phyloP scores from a whole-genome alignment of 1,140 invertebrate genomes.

The Whitmania pigra region DNA sequence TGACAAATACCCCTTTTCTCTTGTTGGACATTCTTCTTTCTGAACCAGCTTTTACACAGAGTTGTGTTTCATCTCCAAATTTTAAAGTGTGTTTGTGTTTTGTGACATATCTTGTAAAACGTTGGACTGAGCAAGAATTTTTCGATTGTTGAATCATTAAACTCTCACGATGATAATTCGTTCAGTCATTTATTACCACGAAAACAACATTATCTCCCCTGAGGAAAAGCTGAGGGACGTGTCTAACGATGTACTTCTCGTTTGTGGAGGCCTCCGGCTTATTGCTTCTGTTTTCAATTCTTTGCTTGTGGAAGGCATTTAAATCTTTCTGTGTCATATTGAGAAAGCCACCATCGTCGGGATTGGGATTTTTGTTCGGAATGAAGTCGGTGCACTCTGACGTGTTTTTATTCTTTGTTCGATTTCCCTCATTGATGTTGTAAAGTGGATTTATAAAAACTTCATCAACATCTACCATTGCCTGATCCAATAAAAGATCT shows the following conservation, averaged over 20 bases:
- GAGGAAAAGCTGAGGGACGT: constrained; percentile 65
- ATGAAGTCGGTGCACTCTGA: background rate
- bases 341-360: background rate
- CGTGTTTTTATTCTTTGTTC: constrained; percentile 16
- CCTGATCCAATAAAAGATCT: constrained; percentile 33
- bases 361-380: too few species aligned
- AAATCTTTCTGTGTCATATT: constrained; percentile 20
- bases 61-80: too few species aligned
- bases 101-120: too few species aligned
- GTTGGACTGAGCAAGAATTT: too few species aligned
- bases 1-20: background rate
- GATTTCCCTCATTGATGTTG: background rate
- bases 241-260: constrained; percentile 45
- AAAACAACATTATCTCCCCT: constrained; percentile 68
- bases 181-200: constrained; percentile 15
- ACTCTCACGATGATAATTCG: too few species aligned
- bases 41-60: too few species aligned
- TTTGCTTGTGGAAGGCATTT: too few species aligned
- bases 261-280: background rate
- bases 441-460: constrained; percentile 44
- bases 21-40: too few species aligned
- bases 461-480: constrained; percentile 72
- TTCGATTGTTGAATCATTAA: too few species aligned
- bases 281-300: background rate
- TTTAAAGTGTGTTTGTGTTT: too few species aligned